phyloP scores from a whole-genome alignment of 1,140 invertebrate genomes.

The Heliothis virescens region DNA sequence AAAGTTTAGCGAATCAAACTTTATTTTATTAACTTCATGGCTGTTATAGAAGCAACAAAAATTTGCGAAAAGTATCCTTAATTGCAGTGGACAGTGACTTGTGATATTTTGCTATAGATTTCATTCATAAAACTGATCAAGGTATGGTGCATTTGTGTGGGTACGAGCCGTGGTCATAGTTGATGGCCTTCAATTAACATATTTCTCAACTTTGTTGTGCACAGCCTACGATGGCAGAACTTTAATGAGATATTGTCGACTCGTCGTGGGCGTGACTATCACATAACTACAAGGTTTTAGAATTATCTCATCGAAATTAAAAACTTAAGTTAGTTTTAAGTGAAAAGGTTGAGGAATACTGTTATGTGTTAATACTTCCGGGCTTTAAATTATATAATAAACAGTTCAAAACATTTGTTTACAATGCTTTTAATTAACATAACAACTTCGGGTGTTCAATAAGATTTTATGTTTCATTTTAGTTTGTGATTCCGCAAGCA shows the following conservation, averaged over 20 bases:
- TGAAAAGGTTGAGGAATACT: conserved; percentile 30
- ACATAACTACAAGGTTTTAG: conserved; percentile 57
- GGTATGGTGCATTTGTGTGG: conserved; percentile 15
- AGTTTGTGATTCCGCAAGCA: not conserved
- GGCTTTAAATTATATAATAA: conserved; percentile 34
- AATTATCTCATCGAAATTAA: conserved; percentile 20
- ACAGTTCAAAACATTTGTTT: too few species aligned
- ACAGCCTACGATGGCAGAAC: conserved; percentile 64
- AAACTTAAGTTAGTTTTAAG: not conserved
- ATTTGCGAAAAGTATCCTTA: not conserved
- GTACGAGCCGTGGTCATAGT: conserved; percentile 33
- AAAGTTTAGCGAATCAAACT: conserved; percentile 8
- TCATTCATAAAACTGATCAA: conserved; percentile 36
- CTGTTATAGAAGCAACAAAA: not conserved
- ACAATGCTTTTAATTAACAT: too few species aligned
- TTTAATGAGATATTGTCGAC: conserved; percentile 63
- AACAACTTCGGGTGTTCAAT: not conserved
- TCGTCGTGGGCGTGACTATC: conserved; percentile 66
- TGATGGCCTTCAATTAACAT: conserved; percentile 69
- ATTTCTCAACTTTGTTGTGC: conserved; percentile 71
- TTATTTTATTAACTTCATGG: not conserved
- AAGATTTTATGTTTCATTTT: not conserved
- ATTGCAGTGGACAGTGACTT: not conserved
- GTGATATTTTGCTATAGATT: not conserved
- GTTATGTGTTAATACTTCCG: conserved; percentile 4